A percentile compares a stretch with the other conserved stretches of the same genome.
Evolutionary conservation across 1,140 invertebrate species (phyloP).

Genomic region (Bombus consobrinus): DNA sequence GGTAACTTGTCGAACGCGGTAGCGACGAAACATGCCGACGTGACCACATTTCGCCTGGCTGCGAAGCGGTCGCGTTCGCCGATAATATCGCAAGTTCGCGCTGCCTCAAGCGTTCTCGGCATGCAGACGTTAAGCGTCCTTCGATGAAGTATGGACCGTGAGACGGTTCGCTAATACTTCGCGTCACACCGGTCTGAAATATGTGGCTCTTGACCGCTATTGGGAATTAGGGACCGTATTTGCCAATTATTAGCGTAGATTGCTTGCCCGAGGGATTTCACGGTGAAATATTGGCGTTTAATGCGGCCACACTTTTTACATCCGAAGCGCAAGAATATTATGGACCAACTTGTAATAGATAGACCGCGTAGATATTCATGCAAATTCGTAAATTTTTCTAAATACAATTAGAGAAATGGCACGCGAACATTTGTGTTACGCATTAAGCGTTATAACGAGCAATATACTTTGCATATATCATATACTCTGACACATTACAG

Average conservation of each 20-base stretch:
- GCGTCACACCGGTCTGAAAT: not conserved
- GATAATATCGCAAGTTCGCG: constrained; percentile 31
- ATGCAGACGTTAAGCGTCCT: constrained; percentile 6
- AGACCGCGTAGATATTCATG: too few species aligned
- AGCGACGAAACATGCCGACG: not conserved
- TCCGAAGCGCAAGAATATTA: not conserved
- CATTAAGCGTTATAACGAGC: too few species aligned
- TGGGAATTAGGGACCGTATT: not conserved
- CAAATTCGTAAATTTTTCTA: too few species aligned
- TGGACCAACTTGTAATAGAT: fast-evolving
- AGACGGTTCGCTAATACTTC: constrained; percentile 13
- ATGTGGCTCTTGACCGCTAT: not conserved
- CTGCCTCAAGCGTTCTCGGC: not conserved
- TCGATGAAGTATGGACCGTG: not conserved
- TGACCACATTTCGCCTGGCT: not conserved
- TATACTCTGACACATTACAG: too few species aligned
- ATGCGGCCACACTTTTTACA: not conserved
- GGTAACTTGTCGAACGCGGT: not conserved
- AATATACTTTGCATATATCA: too few species aligned
- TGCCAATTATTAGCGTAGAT: not conserved
- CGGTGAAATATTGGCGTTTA: not conserved
- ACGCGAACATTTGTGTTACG: too few species aligned
- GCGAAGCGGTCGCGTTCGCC: too few species aligned
- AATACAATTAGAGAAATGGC: too few species aligned
- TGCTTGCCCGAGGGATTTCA: not conserved